Percentiles rank a stretch among this genome's conserved stretches.
Conservation (phyloP, 1,140 invertebrate species). For the Rhyzopertha dominica region DNA sequence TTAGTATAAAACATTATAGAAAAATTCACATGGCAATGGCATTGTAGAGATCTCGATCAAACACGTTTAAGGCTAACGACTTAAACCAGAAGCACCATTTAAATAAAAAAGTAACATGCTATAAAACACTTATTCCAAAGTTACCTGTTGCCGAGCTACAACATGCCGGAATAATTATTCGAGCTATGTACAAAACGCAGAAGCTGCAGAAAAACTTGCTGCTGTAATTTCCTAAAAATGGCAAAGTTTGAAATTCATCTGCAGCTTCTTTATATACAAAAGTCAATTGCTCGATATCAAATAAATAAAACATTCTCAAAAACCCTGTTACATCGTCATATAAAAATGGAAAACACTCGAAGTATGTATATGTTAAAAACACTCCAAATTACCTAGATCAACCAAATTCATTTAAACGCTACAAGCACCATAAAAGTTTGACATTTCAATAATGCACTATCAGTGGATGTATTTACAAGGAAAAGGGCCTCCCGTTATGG, state of each 20-base stretch:
- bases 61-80: no score
- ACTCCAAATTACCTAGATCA: constrained; percentile 34
- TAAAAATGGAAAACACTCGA: constrained; percentile 25
- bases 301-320: constrained; percentile 25
- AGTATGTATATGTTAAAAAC: constrained; percentile 37
- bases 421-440: constrained; percentile 41
- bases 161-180: not conserved
- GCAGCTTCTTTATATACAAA: constrained; percentile 16
- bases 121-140: constrained; percentile 21
- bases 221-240: constrained; percentile 7
- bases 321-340: constrained; percentile 29
- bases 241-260: not conserved
- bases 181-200: not conserved
- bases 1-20: constrained; percentile 37
- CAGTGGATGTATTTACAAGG: constrained; percentile 24
- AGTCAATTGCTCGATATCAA: constrained; percentile 8
- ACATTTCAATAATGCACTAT: constrained; percentile 33
- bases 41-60: constrained; percentile 36
- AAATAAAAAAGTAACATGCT: constrained; percentile 19
- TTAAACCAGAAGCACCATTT: no score
- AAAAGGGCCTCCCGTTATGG: constrained; percentile 24
- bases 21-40: constrained; percentile 34
- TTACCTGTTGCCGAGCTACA: no score
- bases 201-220: constrained; percentile 15
- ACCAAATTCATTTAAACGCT: constrained; percentile 26